Evolutionary conservation across 2,888 invertebrate genomes (phyloP).

Genomic region (Pollenia angustigena): DNA sequence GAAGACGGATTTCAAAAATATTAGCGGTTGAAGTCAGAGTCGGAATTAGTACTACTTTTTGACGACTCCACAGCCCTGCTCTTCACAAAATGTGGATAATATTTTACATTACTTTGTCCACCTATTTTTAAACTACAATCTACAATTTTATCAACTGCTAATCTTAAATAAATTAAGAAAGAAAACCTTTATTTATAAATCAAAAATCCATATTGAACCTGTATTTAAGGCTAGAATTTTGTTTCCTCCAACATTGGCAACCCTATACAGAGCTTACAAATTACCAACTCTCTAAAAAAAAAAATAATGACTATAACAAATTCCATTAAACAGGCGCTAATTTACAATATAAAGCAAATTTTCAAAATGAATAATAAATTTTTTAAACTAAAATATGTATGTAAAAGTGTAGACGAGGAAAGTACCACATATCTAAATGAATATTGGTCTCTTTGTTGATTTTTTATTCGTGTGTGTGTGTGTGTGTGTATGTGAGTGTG

Average conservation of each 20-base stretch:
- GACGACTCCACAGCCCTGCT: too few species aligned
- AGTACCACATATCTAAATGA: not conserved
- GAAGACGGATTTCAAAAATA: too few species aligned
- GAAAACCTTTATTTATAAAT: too few species aligned
- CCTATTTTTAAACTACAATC: too few species aligned
- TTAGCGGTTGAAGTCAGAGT: too few species aligned
- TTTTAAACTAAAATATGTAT: constrained; percentile 35
- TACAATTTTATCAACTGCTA: too few species aligned
- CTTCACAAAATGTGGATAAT: too few species aligned
- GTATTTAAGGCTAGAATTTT: not conserved
- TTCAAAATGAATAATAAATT: constrained; percentile 35
- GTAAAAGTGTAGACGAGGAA: not conserved
- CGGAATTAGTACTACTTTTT: too few species aligned
- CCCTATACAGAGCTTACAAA: not conserved
- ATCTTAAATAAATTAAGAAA: too few species aligned
- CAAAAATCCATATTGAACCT: too few species aligned
- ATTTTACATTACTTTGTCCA: too few species aligned
- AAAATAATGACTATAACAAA: constrained; percentile 35
- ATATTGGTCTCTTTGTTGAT: not conserved
- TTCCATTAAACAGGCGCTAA: constrained; percentile 58
- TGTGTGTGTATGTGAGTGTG: constrained; percentile 9
- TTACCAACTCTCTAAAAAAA: constrained; percentile 12
- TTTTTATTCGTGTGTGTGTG: not conserved
- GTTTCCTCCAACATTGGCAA: not conserved
- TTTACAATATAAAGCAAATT: constrained; percentile 61